A percentile compares a stretch with the other conserved stretches of the same genome.
Evolutionary conservation across 1,140 invertebrate genomes (phyloP).

Genomic region (Pinna nobilis): DNA sequence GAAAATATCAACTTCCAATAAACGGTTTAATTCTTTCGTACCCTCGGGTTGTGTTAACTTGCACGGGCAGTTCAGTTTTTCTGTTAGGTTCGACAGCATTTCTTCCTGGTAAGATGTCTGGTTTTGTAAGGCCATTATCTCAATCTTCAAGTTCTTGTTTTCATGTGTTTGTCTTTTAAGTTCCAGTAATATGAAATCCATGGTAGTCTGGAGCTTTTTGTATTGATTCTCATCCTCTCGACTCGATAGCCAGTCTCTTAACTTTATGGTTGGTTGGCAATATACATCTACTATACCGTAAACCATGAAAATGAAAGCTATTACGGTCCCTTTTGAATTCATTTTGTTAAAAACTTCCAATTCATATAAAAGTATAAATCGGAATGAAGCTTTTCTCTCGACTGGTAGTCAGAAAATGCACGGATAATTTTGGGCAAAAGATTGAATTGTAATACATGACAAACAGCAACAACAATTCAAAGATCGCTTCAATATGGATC

Average conservation of each 20-base stretch:
- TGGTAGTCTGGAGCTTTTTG: background rate
- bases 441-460: no score
- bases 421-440: no score
- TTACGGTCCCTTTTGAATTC: no score
- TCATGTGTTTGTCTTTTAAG: background rate
- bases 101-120: background rate
- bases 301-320: no score
- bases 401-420: no score
- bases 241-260: background rate
- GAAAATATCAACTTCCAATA: background rate
- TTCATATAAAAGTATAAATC: no score
- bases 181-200: background rate
- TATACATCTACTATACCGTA: no score
- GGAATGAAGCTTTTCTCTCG: no score
- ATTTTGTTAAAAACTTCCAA: no score
- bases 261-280: background rate
- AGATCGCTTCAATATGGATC: no score
- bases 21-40: background rate
- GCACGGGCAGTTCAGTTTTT: background rate
- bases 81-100: background rate
- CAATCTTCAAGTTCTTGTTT: background rate
- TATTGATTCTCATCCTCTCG: background rate
- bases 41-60: background rate
- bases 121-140: background rate
- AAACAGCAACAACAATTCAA: no score